These are phyloP conservation scores for Drosophila burlai DNA, from an alignment of 1,140 invertebrate genomes.

Conservation along the genomic window DNA sequence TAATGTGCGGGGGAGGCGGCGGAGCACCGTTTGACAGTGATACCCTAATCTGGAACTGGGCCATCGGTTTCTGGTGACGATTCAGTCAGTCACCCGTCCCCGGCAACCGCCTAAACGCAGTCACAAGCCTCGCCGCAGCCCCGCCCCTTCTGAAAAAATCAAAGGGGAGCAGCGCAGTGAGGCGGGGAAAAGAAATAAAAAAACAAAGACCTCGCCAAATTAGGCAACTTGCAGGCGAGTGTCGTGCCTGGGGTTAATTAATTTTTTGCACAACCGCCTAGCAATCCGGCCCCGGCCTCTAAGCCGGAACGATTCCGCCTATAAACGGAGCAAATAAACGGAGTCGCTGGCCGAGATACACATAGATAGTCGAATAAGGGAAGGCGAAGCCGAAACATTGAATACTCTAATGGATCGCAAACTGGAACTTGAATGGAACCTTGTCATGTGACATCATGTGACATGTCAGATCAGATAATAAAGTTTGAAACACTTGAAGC, in stretches of 20 bases:
- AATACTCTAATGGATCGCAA: background rate
- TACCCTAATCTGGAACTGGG: slow-evolving; percentile 44
- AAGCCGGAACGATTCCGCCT: slow-evolving; percentile 45
- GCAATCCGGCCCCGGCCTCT: slow-evolving; percentile 66
- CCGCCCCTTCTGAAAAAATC: slow-evolving; percentile 38
- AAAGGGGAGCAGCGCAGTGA: slow-evolving; percentile 6
- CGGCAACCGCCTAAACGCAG: slow-evolving; percentile 6
- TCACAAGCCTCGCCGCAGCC: slow-evolving; percentile 32
- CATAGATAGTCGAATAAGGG: slow-evolving; percentile 20
- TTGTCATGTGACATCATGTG: slow-evolving; percentile 1
- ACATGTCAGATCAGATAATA: background rate
- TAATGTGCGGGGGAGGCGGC: slow-evolving; percentile 36
- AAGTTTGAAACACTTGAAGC: background rate
- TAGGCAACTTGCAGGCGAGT: slow-evolving; percentile 48
- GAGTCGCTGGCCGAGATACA: slow-evolving; percentile 16
- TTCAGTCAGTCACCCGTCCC: slow-evolving; percentile 1
- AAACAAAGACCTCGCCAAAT: slow-evolving; percentile 49
- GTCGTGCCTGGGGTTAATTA: slow-evolving; percentile 74
- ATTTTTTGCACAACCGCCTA: slow-evolving; percentile 62
- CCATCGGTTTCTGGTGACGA: slow-evolving; percentile 36
- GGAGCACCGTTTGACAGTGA: slow-evolving; percentile 31
- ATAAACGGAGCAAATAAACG: slow-evolving; percentile 58
- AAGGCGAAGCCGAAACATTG: background rate
- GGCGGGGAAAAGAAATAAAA: slow-evolving; percentile 6
- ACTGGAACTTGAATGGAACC: background rate